Base-by-base conservation (phyloP, 1,140 invertebrate genomes). In the Drosophila pseudoananassae region DNA sequence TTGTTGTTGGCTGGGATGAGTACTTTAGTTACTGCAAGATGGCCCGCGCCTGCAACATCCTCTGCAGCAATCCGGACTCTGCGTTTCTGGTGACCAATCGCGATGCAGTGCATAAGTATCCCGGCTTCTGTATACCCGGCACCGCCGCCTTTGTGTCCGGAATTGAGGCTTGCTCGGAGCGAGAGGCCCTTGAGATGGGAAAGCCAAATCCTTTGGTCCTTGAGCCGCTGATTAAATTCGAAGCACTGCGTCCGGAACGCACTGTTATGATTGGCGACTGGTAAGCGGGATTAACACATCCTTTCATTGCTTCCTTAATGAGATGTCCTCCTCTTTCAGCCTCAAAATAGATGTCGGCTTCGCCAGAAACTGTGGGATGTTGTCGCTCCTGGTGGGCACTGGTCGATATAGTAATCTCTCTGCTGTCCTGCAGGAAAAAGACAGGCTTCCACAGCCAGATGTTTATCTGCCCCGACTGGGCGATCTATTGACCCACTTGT, bases 181-280 rank as follows among this genome's bases (percentile, higher is more conserved):
- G 97, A 56, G 94, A 96, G 77, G 95, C 98, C 0, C 81, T 96
- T 12, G 93, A 98, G 31, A 94, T 99, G 69, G 98, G 98, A 23
- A 99, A 99, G 93, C 93, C 93, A 4, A 92, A 93, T 84, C 70
- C 92, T 7, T 90, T 90, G 53, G 91, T 91, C 14, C 73, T 91
- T 25, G 50, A 79, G 25, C 53, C 78, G 14, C 51, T 91, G 15
- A 58, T 83, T 6, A 54, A 59, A 40, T 36, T 93, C n/a, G 94
- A 94, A 81, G 93, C 94, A 0, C 92, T 99, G 9, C 92, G 96
- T 81, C 94, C 96, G 0, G 92, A 94, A 20, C 94, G 96, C 54
- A 98, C 97, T 3, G 91, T 99, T 20, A 99, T 99, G 97, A 96
- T 99, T 90, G 98, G 98, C 4, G 98, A 99, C 92, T 95, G 95